Evolutionary conservation across 92 coral and sea anemone species (phyloP).

Genomic region (Virgularia gustaviana): DNA sequence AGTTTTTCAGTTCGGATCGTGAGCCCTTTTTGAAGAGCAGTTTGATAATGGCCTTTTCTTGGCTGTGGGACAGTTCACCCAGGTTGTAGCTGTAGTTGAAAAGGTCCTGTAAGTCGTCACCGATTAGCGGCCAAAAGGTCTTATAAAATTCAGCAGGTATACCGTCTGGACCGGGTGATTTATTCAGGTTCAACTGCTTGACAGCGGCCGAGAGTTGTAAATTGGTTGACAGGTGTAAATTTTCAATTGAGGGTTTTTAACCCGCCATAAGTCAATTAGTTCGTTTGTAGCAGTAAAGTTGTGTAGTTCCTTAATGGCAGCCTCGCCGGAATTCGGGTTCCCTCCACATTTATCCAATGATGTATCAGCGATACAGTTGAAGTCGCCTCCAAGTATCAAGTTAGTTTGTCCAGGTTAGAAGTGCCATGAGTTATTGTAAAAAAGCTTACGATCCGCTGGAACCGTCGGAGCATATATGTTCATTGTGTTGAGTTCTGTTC

Average conservation of each 20-base stretch:
- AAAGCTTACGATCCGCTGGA: slow-evolving; percentile 11
- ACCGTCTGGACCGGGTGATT: no score
- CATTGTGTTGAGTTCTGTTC: neutral
- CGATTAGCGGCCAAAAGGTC: no score
- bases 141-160: neutral
- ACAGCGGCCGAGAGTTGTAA: neutral
- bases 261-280: slow-evolving; percentile 17
- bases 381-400: slow-evolving; percentile 21
- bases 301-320: neutral
- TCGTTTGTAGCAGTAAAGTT: neutral
- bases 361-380: slow-evolving; percentile 16
- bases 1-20: no score
- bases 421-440: slow-evolving; percentile 9
- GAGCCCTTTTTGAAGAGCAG: no score
- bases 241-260: neutral
- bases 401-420: neutral
- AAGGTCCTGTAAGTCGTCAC: no score
- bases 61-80: no score
- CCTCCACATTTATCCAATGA: slow-evolving; percentile 33
- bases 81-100: no score
- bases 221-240: slow-evolving; percentile 13
- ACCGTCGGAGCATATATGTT: slow-evolving; percentile 39
- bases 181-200: neutral
- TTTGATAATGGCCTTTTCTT: no score
- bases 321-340: neutral